phyloP scores from a whole-genome alignment of 2,888 invertebrate species.

The Mesopsocus fuscifrons region DNA sequence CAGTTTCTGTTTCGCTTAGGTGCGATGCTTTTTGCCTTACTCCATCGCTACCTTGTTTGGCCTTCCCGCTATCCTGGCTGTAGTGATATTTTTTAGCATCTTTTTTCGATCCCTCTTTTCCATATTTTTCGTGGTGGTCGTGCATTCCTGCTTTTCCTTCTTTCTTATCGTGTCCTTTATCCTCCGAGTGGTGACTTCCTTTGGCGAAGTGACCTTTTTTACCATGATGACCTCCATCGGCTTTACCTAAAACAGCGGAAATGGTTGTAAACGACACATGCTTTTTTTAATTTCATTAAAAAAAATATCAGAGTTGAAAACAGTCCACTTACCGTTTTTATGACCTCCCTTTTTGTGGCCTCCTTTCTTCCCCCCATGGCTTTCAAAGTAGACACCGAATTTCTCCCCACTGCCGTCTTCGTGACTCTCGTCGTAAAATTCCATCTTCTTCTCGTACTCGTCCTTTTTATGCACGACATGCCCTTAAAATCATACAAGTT shows the following conservation, averaged over 20 bases:
- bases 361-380: slow-evolving; percentile 30
- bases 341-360: slow-evolving; percentile 17
- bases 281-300: no score
- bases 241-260: background rate
- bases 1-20: background rate
- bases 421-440: slow-evolving; percentile 55
- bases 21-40: background rate
- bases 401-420: slow-evolving; percentile 45
- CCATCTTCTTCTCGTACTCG: slow-evolving; percentile 53
- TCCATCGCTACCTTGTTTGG: background rate
- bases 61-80: background rate
- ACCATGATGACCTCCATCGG: background rate
- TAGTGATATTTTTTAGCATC: background rate
- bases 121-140: background rate
- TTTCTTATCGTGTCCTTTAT: background rate
- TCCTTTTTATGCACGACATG: slow-evolving; percentile 25
- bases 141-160: background rate
- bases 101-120: background rate
- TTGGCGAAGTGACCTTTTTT: background rate
- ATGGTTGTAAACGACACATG: no score
- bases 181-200: background rate
- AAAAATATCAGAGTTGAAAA: no score
- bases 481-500: background rate
- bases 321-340: slow-evolving; percentile 14
- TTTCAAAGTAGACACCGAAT: slow-evolving; percentile 37